Evolutionary conservation across 2,888 invertebrate genomes (phyloP).

Genomic region (Miltochrista miniata): DNA sequence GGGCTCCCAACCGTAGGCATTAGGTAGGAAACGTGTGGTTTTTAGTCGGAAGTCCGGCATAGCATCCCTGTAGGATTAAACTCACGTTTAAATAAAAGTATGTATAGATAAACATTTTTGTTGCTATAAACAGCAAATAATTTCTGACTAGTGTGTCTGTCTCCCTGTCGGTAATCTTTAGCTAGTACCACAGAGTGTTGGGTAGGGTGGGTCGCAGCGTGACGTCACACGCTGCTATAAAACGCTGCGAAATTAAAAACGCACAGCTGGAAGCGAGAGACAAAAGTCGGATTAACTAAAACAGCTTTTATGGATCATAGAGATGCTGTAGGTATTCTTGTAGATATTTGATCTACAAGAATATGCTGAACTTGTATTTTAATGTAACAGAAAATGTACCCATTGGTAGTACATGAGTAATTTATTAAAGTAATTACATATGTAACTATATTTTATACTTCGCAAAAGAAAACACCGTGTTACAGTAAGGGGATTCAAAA

Average conservation of each 20-base stretch:
- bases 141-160: not conserved
- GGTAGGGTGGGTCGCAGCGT: conserved; percentile 23
- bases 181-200: conserved; percentile 10
- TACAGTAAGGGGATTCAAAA: too few relatives aligned
- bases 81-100: too few relatives aligned
- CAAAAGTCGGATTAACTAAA: conserved; percentile 27
- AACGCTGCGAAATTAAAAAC: conserved; percentile 37
- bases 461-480: too few relatives aligned
- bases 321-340: not conserved
- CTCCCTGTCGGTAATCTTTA: conserved; percentile 25
- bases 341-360: not conserved
- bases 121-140: not conserved
- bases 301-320: conserved; percentile 10
- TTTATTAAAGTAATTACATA: too few relatives aligned
- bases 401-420: too few relatives aligned
- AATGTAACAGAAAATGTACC: too few relatives aligned
- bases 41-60: too few relatives aligned
- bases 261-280: conserved; percentile 34
- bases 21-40: too few relatives aligned
- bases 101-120: too few relatives aligned
- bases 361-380: not conserved
- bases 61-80: too few relatives aligned
- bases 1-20: too few relatives aligned
- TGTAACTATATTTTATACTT: too few relatives aligned
- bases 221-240: conserved; percentile 25